Evolutionary conservation across 2,888 invertebrate species (phyloP), one percentile per base, ranked within the genome.

Genomic region (Oxyscelio sp.): DNA sequence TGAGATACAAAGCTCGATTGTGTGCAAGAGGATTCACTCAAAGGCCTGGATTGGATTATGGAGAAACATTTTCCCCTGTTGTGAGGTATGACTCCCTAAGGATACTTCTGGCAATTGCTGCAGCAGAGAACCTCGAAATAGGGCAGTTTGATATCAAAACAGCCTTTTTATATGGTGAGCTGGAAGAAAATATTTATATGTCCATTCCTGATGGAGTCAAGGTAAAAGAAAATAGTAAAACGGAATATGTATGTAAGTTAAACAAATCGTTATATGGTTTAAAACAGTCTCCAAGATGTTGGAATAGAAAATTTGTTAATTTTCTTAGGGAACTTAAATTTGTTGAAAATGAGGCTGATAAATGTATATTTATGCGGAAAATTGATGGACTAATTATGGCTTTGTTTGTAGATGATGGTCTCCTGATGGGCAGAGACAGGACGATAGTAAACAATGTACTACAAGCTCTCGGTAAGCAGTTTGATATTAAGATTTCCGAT

Each of bases 191-290:
- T 2, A 48, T 86, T 19, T 86, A 45, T 31, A 83, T 85, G 83
- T 15, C 63, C 0, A 24, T 74, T 8, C 83, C 87, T 0, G 63
- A 85, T 17, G 75, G 80, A 9, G 27, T 81, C 9, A 48, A 34
- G n/a, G 52, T 74, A 9, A 50, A 43, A 59, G 45, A 83, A 50
- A 8, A n/a, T 13, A 85, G 84, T 61, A 85, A 66, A 17, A 79
- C 70, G 4, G 24, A 48, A 5, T 43, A 63, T 24, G 90, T 90
- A 6, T 92, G 90, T 52, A 85, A 85, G 21, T 70, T 92, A 5
- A 75, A 83, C 5, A 89, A 86, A 43, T 87, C 88, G 9, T 56
- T 92, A 22, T 92, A 92, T 83, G 91, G 91, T 11, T 74, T 92
- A 0, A 91, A 90, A 58, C 91, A 91, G 63, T 87, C 89, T 5